These are phyloP conservation scores for Sebastes matsubarae DNA, from an alignment of 2,797 vertebrate genomes.

Conservation along the genomic window DNA sequence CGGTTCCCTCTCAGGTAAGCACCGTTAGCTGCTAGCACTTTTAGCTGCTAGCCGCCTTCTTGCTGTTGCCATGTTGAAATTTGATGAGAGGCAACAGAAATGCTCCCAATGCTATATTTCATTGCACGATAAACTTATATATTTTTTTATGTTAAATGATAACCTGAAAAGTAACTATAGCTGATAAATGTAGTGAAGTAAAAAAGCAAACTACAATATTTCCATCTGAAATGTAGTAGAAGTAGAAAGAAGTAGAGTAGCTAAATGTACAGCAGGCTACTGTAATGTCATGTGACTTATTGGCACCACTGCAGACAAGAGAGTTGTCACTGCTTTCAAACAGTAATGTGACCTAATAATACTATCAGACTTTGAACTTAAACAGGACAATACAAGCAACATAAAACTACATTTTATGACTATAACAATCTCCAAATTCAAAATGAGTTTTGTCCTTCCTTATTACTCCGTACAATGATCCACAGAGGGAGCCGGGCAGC, in stretches of 20 bases:
- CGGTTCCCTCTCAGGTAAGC: no score
- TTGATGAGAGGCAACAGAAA: no score
- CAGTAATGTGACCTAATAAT: not conserved
- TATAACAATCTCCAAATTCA: not conserved
- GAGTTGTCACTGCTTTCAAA: not conserved
- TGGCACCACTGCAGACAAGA: not conserved
- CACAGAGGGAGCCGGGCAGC: conserved; percentile 34
- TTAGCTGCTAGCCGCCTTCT: no score
- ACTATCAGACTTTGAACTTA: not conserved
- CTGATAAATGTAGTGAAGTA: not conserved
- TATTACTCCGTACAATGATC: not conserved
- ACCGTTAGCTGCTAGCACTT: no score
- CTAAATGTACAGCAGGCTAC: no score
- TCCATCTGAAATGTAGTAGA: not conserved
- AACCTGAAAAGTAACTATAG: not conserved
- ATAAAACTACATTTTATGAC: not conserved
- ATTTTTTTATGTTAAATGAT: not conserved
- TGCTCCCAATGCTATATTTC: no score
- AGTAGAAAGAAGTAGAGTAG: not conserved
- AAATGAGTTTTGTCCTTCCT: not conserved
- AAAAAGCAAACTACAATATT: not conserved
- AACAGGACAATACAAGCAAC: not conserved
- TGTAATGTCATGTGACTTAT: no score
- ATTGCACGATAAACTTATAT: no score
- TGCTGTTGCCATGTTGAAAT: no score